These are phyloP conservation scores for Centropus unirufus DNA, from an alignment of 2,113 vertebrate genomes.

Conservation along the genomic window DNA sequence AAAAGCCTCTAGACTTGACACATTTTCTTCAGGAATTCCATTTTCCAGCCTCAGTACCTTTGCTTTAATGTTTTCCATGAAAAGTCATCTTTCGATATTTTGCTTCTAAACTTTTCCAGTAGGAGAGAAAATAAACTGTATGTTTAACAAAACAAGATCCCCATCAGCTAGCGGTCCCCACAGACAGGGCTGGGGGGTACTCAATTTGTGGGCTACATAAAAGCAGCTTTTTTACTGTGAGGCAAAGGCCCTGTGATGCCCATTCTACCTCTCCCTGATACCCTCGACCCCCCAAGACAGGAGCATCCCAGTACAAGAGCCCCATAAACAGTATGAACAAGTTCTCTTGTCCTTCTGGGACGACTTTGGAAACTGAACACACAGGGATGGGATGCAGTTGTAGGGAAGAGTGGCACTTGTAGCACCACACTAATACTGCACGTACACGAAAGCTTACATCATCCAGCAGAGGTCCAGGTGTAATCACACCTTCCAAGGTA, in stretches of 20 bases:
- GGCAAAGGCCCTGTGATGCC: neutral
- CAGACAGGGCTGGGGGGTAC: fast-evolving
- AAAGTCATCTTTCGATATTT: neutral
- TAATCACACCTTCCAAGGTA: neutral
- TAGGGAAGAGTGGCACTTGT: neutral
- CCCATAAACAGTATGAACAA: fast-evolving
- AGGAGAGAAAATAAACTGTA: neutral
- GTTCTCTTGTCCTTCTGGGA: neutral
- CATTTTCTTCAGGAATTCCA: neutral
- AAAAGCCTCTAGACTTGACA: neutral
- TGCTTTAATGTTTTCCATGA: neutral
- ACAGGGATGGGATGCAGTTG: fast-evolving
- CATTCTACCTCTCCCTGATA: neutral
- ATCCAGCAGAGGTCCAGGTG: neutral
- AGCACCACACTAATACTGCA: neutral
- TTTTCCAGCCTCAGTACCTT: neutral
- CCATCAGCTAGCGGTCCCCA: too few relatives aligned
- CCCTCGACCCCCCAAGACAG: neutral
- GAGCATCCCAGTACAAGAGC: neutral
- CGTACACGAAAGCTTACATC: fast-evolving
- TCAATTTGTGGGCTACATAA: fast-evolving
- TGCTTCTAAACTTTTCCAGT: neutral
- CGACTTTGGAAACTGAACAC: neutral
- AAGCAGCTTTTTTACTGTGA: neutral
- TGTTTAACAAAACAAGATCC: neutral